Conservation (phyloP, 2,888 invertebrate species). For the Drosophila trichaetosa region DNA sequence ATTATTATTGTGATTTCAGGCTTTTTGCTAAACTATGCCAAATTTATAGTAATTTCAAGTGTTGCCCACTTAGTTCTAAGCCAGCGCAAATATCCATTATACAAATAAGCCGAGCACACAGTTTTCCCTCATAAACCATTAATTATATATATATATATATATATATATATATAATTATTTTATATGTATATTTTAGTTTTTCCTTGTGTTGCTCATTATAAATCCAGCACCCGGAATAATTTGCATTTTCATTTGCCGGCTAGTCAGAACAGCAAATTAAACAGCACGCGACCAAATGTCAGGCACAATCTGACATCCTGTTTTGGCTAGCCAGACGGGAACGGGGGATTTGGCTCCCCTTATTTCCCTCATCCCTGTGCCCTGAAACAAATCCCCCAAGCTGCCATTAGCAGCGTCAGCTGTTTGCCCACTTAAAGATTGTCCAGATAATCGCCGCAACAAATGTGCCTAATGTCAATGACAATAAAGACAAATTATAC, state of each 20-base stretch:
- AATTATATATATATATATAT: background rate
- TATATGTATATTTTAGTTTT: background rate
- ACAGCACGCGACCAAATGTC: constrained; percentile 40
- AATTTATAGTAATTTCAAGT: constrained; percentile 4
- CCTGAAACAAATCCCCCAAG: constrained; percentile 1
- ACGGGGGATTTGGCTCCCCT: background rate
- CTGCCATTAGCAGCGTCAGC: constrained; percentile 67
- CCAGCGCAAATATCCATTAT: background rate
- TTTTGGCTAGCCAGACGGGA: constrained; percentile 13
- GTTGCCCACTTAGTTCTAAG: constrained; percentile 18
- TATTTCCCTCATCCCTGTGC: background rate
- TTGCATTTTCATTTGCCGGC: constrained; percentile 49
- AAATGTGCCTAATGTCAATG: constrained; percentile 74
- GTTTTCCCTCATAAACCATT: background rate
- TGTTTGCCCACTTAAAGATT: constrained; percentile 74
- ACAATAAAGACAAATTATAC: constrained; percentile 75
- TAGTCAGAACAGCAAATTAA: constrained; percentile 38
- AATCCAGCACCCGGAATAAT: constrained; percentile 43
- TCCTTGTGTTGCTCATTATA: constrained; percentile 25
- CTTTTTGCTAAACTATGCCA: background rate
- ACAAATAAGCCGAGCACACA: background rate
- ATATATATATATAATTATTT: background rate
- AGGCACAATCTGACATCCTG: constrained; percentile 32
- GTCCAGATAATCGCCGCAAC: constrained; percentile 72
- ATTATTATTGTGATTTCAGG: background rate